Evolutionary conservation across 2,888 invertebrate species (phyloP), one percentile per base, ranked within the genome.

Genomic region (Caradrina clavipalpis): DNA sequence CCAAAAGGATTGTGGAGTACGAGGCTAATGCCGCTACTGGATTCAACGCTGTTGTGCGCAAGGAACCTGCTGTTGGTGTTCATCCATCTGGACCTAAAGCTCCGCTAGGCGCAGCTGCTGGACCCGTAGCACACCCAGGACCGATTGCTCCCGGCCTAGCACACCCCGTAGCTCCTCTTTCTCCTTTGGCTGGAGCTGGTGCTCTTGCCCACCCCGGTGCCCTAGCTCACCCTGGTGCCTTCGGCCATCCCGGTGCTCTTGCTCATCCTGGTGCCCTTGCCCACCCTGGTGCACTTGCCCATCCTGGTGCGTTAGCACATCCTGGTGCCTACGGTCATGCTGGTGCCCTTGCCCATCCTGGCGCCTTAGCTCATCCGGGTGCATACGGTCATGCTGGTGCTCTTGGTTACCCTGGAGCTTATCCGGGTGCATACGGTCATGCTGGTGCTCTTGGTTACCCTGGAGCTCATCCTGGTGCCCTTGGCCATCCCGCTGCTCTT

Each of bases 1-100:
- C 96, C 11, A 92, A 92, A 76, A 96, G 97, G 72, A 96, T 96
- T 17, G 97, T 97, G 2, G 97, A 97, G 79, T 97, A 97, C 79
- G 86, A 89, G 21, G 92, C 92, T 49, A 89, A 93, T 76, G 88
- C 92, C 59, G 88, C 89, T 42, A 85, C 89, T 76, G 92, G 92
- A 76, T 93, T 93, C 80, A 92, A 91, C 73, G 93, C 93, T 60
- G 89, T 92, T 19, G 90, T 93, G 17, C 90, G 90, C 69, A 92
- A 93, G 65, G 91, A 91, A 39, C 91, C 91, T 73, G 88, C 90
- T 63, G 85, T 84, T 66, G 89, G 89, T 15, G 74, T 84, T 63
- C 84, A 83, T 51, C 72, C 82, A 6, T 50, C 82, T 51, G 80
- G 74, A 69, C 82, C 76, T 74, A 56, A 61, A 49, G 51, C 69